A percentile compares a stretch with the other conserved stretches of the same genome.
Evolutionary conservation across 92 coral and sea anemone species (phyloP).

Genomic region (Muricea muricata): DNA sequence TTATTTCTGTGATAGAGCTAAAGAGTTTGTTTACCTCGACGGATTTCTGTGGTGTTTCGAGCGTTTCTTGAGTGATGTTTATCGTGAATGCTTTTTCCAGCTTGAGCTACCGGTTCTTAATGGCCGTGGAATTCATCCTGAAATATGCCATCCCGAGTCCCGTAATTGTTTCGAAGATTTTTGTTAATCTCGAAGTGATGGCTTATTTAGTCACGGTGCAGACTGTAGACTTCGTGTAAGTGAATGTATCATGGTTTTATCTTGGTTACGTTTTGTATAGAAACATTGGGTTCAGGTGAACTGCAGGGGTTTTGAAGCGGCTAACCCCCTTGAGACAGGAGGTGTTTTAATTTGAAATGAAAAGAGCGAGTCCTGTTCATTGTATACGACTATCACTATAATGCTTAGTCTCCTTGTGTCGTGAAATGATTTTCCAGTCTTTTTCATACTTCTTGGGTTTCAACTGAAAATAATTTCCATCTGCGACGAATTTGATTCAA

Average conservation of each 20-base stretch:
- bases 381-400: no score
- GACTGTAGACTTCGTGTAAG: slow-evolving; percentile 42
- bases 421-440: no score
- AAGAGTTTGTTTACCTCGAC: neutral
- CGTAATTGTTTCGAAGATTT: neutral
- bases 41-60: neutral
- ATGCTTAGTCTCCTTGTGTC: no score
- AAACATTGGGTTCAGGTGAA: no score
- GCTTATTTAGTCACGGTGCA: slow-evolving; percentile 20
- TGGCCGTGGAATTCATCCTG: slow-evolving; percentile 14
- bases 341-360: no score
- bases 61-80: neutral
- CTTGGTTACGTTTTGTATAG: neutral
- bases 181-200: slow-evolving; percentile 27
- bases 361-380: no score
- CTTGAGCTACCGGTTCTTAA: neutral
- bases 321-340: no score
- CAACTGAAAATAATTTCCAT: no score
- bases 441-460: no score
- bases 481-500: no score
- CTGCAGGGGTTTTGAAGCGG: no score
- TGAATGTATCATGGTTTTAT: neutral
- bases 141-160: slow-evolving; percentile 18
- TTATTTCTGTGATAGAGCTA: neutral
- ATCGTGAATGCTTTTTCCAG: slow-evolving; percentile 6